Percentiles rank a stretch among this genome's conserved stretches.
Conservation (phyloP, 2,888 invertebrate genomes). For the Apeira syringaria region DNA sequence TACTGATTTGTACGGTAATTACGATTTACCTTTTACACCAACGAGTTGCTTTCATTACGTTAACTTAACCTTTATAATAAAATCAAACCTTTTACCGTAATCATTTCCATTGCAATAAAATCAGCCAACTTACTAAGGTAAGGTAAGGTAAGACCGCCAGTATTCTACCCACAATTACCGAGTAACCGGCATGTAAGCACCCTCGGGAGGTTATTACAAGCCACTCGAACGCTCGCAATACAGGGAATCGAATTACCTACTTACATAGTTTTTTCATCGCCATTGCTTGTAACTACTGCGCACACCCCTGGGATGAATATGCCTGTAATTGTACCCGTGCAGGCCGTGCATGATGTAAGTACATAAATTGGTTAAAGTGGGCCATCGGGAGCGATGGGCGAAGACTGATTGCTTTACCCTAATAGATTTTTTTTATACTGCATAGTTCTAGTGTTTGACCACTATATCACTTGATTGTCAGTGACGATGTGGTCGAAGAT, state of each 20-base stretch:
- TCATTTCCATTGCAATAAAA: constrained; percentile 25
- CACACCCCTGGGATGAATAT: constrained; percentile 20
- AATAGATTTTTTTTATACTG: no score
- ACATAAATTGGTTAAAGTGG: constrained; percentile 32
- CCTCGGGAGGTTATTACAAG: constrained; percentile 43
- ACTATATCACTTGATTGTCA: no score
- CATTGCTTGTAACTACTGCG: constrained; percentile 11
- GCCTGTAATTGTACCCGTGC: constrained; percentile 40
- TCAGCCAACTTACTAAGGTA: constrained; percentile 23
- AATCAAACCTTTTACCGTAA: constrained; percentile 11
- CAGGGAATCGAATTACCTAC: constrained; percentile 45
- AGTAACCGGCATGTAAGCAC: constrained; percentile 23
- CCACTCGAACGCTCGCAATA: constrained; percentile 37
- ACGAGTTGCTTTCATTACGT: no score
- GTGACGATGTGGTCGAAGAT: no score
- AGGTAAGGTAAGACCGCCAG: constrained; percentile 24
- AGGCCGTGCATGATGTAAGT: no score
- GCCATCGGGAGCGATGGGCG: constrained; percentile 21
- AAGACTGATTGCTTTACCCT: constrained; percentile 14
- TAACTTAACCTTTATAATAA: no score
- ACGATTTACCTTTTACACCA: no score
- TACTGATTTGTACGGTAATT: no score
- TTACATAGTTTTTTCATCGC: constrained; percentile 31
- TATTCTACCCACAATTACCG: constrained; percentile 28
- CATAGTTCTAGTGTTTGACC: no score